Evolutionary conservation across 2,888 invertebrate genomes (phyloP).

Genomic region (Crocallis elinguaria): DNA sequence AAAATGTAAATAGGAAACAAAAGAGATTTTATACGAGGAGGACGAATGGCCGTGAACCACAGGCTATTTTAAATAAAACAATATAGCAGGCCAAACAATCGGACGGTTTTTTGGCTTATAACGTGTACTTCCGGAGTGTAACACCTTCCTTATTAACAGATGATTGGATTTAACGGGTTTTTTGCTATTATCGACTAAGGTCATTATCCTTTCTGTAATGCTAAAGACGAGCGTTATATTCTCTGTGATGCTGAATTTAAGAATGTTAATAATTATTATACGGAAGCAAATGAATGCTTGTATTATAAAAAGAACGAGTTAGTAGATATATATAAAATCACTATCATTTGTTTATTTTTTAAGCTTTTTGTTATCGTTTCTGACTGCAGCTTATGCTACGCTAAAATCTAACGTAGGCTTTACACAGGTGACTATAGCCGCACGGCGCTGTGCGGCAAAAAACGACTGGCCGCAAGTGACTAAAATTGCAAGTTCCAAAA

Average conservation of each 20-base stretch:
- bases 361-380: no score
- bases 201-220: not conserved
- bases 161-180: conserved; percentile 19
- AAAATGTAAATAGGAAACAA: no score
- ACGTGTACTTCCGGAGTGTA: conserved; percentile 18
- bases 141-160: conserved; percentile 27
- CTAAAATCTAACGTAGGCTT: no score
- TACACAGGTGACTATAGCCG: no score
- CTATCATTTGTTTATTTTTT: no score
- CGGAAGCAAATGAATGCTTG: not conserved
- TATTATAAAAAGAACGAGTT: no score
- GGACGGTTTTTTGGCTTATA: not conserved
- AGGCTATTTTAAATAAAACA: not conserved
- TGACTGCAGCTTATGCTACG: no score
- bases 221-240: no score
- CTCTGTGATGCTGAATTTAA: not conserved
- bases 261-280: not conserved
- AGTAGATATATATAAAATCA: no score
- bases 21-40: not conserved
- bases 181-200: conserved; percentile 22
- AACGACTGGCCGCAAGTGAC: no score
- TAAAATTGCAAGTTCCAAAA: no score
- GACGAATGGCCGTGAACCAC: not conserved
- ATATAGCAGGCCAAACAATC: conserved; percentile 2
- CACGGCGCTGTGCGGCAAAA: no score